phyloP scores from a whole-genome alignment of 2,888 invertebrate species.

The Drosophila rubida region DNA sequence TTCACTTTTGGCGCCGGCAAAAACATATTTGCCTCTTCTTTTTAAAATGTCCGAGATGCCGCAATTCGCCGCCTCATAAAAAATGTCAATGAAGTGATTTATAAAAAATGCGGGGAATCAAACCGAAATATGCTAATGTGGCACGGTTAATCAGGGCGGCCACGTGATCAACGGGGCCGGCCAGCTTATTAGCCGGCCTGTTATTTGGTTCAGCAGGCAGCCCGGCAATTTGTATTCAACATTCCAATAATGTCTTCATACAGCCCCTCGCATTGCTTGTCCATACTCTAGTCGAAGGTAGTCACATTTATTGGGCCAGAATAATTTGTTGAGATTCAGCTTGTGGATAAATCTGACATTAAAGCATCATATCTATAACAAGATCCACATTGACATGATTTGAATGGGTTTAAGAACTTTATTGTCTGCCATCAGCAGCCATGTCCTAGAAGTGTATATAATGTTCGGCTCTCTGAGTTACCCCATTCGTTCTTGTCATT shows the following conservation, averaged over 20 bases:
- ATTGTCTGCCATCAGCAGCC: neutral
- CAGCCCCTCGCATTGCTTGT: neutral
- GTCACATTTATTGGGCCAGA: no score
- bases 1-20: slow-evolving; percentile 18
- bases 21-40: slow-evolving; percentile 7
- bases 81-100: slow-evolving; percentile 78
- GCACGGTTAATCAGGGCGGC: slow-evolving; percentile 54
- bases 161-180: slow-evolving; percentile 52
- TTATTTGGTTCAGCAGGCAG: slow-evolving; percentile 55
- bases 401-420: neutral
- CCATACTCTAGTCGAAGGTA: neutral
- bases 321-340: no score
- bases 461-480: neutral
- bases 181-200: slow-evolving; percentile 65
- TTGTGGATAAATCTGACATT: no score
- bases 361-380: no score
- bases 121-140: slow-evolving; percentile 65
- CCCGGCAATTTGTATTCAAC: slow-evolving; percentile 43
- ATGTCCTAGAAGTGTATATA: neutral
- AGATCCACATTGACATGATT: neutral
- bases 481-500: neutral
- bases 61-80: slow-evolving; percentile 64
- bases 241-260: slow-evolving; percentile 72
- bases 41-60: slow-evolving; percentile 40
- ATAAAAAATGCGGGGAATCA: slow-evolving; percentile 37